Evolutionary conservation across 1,140 invertebrate genomes (phyloP), one percentile per base, ranked within the genome.

Genomic region (Pseudomyrmex concolor): DNA sequence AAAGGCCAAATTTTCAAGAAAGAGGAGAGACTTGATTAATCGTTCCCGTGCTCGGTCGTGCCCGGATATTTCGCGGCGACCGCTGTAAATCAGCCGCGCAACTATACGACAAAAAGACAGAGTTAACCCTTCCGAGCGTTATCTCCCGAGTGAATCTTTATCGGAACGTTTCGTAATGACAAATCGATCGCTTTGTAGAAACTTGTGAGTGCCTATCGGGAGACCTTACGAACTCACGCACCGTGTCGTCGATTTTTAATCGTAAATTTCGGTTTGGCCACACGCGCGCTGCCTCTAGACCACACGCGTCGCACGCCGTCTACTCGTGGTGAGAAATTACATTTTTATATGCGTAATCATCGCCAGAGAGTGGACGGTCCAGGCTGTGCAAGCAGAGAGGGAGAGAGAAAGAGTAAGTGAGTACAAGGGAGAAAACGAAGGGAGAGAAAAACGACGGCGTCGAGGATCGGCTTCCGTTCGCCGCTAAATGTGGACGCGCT

Each of bases 321-420:
- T 71, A 51, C 48, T 64, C 60, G 63, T 70, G 71, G 87, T 85
- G 87, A 91, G 86, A 91, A 91, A 91, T 91, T 91, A 91, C 87
- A 89, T 88, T 91, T 91, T 91, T 91, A 91, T 91, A 91, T 80
- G 85, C 83, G 84, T 87, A 89, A 90, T 90, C 82, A 89, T 90
- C 89, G 71, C 80, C 84, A 63, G 43, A 74, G 54, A 19, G 15
- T 43, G 57, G 22, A 43, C 45, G 57, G 43, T 10, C 83, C 78
- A 55, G 50, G 22, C 62, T 34, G 59, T 51, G 66, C 17, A 13
- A 22, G 71, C 25, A 54, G 50, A 9, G 22, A 54, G 9, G 50
- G 7, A 34, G 55, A 22, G 45, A 25, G 45, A 60, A 71, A 68
- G 19, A 45, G 50, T 8, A 48, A 15, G 45, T 2, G 45, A 45